phyloP scores from a whole-genome alignment of 1,140 invertebrate species.

The Triops cancriformis region DNA sequence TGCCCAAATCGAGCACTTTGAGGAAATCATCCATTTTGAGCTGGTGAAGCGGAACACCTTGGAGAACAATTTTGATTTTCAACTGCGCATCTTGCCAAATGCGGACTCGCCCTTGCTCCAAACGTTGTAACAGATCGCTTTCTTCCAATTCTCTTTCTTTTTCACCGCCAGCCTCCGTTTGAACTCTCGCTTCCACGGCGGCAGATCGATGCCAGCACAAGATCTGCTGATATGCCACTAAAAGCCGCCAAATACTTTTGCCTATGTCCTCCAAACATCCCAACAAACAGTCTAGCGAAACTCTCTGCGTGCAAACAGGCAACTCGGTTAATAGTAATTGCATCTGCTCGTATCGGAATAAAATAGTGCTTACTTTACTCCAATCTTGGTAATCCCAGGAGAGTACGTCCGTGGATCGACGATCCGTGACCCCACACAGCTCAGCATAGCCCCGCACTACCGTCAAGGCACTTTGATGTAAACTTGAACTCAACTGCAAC shows the following conservation, averaged over 20 bases:
- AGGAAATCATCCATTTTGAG: conserved; percentile 94
- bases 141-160: conserved; percentile 29
- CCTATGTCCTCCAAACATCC: conserved; percentile 70
- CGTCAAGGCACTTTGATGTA: conserved; percentile 78
- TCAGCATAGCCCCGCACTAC: conserved; percentile 64
- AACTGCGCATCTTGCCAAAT: conserved; percentile 92
- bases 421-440: conserved; percentile 49
- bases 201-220: conserved; percentile 59
- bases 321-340: no score
- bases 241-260: conserved; percentile 69
- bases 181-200: background rate
- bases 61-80: conserved; percentile 71
- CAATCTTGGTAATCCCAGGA: conserved; percentile 48
- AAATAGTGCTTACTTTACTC: conserved; percentile 10
- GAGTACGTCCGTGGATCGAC: conserved; percentile 63
- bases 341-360: background rate
- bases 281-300: conserved; percentile 60
- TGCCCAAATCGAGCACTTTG: conserved; percentile 74
- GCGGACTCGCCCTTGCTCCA: conserved; percentile 71
- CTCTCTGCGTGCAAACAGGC: conserved; percentile 39
- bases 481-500: conserved; percentile 89
- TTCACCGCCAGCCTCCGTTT: background rate
- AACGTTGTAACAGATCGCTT: conserved; percentile 56
- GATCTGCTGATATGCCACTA: conserved; percentile 71
- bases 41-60: conserved; percentile 62